These are phyloP conservation scores for Kryptolebias marmoratus DNA, from an alignment of 2,113 vertebrate genomes.

Conservation along the genomic window DNA sequence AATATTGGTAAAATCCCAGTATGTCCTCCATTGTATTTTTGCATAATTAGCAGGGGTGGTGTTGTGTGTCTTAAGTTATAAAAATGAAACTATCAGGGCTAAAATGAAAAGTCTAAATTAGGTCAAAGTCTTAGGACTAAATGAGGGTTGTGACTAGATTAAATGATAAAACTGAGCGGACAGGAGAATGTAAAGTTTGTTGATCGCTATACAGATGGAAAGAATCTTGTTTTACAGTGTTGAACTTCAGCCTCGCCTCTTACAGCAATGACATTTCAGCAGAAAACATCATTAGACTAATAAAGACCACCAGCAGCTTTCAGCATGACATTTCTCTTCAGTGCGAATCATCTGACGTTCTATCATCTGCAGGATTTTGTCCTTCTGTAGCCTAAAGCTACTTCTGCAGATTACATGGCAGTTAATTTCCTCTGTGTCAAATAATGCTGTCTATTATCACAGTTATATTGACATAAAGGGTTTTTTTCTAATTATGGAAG, in stretches of 20 bases:
- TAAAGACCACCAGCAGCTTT: constrained; percentile 30
- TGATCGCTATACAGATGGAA: constrained; percentile 37
- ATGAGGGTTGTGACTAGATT: too few relatives aligned
- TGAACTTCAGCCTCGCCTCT: constrained; percentile 7
- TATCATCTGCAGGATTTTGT: constrained; percentile 12
- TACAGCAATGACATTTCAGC: constrained; percentile 36
- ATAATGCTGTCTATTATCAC: constrained; percentile 20
- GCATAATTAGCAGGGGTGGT: too few relatives aligned
- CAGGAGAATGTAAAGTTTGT: constrained; percentile 28
- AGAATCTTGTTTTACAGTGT: background rate
- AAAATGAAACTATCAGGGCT: too few relatives aligned
- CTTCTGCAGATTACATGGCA: constrained; percentile 22
- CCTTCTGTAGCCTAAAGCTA: constrained; percentile 4
- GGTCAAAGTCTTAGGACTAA: too few relatives aligned
- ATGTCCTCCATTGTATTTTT: too few relatives aligned
- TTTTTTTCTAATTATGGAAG: constrained; percentile 11
- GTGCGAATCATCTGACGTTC: too few relatives aligned
- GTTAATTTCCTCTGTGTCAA: constrained; percentile 2
- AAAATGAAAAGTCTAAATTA: too few relatives aligned
- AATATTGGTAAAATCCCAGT: too few relatives aligned
- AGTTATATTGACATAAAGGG: constrained; percentile 10
- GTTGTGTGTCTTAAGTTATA: too few relatives aligned
- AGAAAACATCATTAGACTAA: constrained; percentile 44
- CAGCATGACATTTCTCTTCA: background rate
- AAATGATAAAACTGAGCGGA: background rate